Evolutionary conservation across 1,140 invertebrate genomes (phyloP), one percentile per base, ranked within the genome.

Genomic region (Idris sp.): DNA sequence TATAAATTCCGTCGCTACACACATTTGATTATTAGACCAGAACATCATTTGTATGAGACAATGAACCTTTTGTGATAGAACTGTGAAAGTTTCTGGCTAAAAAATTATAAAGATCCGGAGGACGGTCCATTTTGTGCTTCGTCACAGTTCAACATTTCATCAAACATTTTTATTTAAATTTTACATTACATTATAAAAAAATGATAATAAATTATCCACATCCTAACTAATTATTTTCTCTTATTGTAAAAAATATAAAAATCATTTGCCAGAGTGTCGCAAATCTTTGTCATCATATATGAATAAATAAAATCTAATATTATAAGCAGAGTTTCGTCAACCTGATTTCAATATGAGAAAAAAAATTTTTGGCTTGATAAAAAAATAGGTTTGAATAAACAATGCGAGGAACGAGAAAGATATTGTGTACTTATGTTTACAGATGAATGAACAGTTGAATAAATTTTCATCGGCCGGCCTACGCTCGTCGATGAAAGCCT

Each of bases 1-100:
- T 58, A 40, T 41, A 43, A 58, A 59, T 49, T 5, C 16, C 33
- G 11, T 16, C 44, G 16, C 10, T 15, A 31, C 28, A 56, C 33
- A 62, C 51, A 43, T 75, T 72, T 65, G 64, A 64, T 78, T 78
- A 78, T 75, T 75, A 75, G 76, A 78, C 72, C 54, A 75, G 67
- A 78, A 78, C 76, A 61, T 44, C 56, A 62, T 48, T 68, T 53
- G 56, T 49, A 49, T 14, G 53, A 74, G 75, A 77, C 69, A 77
- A 73, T 65, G 64, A 48, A 69, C 71, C 54, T 65, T 67, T 67
- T 65, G 28, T 74, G 53, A 74, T 67, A 53, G 26, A 53, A 33
- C 56, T 18, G 71, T 61, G 54, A 72, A 72, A 62, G 56, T 72
- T 61, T 25, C 53, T 16, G 14, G 5, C 2, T 14, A 36, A 44